Evolutionary conservation across 2,888 invertebrate species (phyloP), one percentile per base, ranked within the genome.

Genomic region (Cryptus viduatorius): DNA sequence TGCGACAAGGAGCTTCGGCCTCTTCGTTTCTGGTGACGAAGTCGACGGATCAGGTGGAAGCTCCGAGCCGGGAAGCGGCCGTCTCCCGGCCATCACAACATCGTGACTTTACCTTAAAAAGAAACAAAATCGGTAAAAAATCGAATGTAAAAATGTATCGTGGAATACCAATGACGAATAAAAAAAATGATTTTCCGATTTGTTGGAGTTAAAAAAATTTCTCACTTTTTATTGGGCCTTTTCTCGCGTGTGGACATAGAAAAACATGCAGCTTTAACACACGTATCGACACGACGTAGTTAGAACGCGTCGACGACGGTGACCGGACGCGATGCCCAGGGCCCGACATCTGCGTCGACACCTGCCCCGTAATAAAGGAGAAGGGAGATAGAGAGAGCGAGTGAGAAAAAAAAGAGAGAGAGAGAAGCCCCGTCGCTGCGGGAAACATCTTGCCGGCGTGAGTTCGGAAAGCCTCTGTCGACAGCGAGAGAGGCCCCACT

Each of bases 31-130:
- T n/a, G 86, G 87, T 73, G 88, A 86, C 24, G 91, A 89, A 12
- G 89, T 87, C 72, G 91, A 87, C 65, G 89, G 86, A 73, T 91
- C 91, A 46, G 90, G 88, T 87, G 87, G 88, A 86, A 90, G 89
- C 90, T 92, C 91, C 86, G 86, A 85, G 87, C 87, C 90, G 86
- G 90, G 89, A 87, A 89, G 90, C 82, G 91, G 89, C 64, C 90
- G 89, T 86, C 90, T 92, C 80, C 90, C 92, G 79, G 93, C 93
- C 93, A 93, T 93, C 90, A 93, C 92, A 87, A 90, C 93, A 93
- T 93, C 85, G 89, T 88, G 88, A 56, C 81, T 85, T 86, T 83
- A 85, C 85, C 89, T 89, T 50, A 86, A 64, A 31, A 61, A 37
- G 29, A 7, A 44, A 44, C 19, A 53, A 46, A 59, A n/a, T n/a